These are phyloP conservation scores for Actinernus sp. DNA, from an alignment of 92 coral and sea anemone species.

Conservation along the genomic window DNA sequence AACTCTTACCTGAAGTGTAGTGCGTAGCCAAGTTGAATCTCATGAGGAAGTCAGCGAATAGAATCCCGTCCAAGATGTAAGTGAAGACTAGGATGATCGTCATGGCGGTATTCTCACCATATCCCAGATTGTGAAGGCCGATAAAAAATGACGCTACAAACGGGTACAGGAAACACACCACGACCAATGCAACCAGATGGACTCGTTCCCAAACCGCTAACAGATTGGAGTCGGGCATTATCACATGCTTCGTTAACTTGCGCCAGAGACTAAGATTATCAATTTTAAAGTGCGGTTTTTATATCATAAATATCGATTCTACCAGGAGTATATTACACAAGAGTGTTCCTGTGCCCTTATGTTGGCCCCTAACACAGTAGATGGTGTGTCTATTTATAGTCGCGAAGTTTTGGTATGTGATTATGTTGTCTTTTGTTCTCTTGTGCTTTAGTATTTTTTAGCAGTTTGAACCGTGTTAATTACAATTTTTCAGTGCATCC, in stretches of 20 bases:
- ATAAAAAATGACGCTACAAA: slow-evolving; percentile 83
- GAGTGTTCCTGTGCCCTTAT: too few relatives aligned
- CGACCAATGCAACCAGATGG: slow-evolving; percentile 59
- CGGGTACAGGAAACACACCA: slow-evolving; percentile 71
- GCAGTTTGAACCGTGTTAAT: too few relatives aligned
- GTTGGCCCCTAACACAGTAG: too few relatives aligned
- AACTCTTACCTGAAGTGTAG: slow-evolving; percentile 56
- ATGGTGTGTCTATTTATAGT: too few relatives aligned
- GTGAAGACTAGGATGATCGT: slow-evolving; percentile 42
- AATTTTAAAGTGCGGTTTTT: too few relatives aligned
- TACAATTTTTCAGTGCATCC: too few relatives aligned
- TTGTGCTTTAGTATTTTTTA: too few relatives aligned
- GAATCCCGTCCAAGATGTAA: slow-evolving; percentile 70
- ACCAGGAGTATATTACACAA: too few relatives aligned
- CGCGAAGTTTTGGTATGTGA: too few relatives aligned
- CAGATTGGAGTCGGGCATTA: slow-evolving; percentile 67
- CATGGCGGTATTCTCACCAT: slow-evolving; percentile 49
- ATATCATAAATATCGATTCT: too few relatives aligned
- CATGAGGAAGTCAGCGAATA: slow-evolving; percentile 68
- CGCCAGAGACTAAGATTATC: slow-evolving; percentile 11
- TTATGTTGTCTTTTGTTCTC: too few relatives aligned
- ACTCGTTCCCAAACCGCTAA: slow-evolving; percentile 76
- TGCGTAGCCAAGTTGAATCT: slow-evolving; percentile 86
- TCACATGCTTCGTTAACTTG: slow-evolving; percentile 34
- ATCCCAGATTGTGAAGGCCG: slow-evolving; percentile 74